Base-by-base conservation (phyloP, 2,888 invertebrate species). In the Neelides folsomi region DNA sequence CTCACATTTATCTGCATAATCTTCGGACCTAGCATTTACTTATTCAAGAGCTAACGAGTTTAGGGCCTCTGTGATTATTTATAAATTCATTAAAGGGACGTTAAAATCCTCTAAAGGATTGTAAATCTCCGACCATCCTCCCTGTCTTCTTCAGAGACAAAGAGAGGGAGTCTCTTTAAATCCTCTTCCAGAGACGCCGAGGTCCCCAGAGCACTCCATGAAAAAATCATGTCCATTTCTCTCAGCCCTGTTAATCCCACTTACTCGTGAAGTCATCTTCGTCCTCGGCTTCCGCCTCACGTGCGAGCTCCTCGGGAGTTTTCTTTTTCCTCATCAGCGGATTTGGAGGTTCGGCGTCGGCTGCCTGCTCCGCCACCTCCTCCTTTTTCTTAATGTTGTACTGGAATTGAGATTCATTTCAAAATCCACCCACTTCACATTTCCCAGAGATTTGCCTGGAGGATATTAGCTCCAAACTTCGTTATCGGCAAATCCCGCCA, bases 371-470 rank as follows among this genome's bases (percentile, higher is more conserved):
- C 41, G 65, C 63, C 66, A 87, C 79, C 72, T 93, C 93, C 71
- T 94, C 93, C 72, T 89, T 90, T 79, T 97, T 97, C 73, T 89
- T 90, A 76, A 98, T 93, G 76, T 95, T 95, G 76, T 97, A 97
- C 94, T 95, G 79, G 12, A 9, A 35, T 27, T 1, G 3, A 27
- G 3, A 27, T 27, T 27, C 27, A 27, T 27, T 7, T 5, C 27
- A 27, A 27, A 27, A 27, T 27, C 27, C 3, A 5, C 27, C 7
- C 27, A 27, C 7, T 27, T 27, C 27, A 27, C 27, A 7, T 27
- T 7, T 27, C 27, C 27, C 27, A 7, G 27, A 27, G 27, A 27
- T 27, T 5, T 7, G 7, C 27, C 7, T 27, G 3, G 27, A 27
- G 27, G 27, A 27, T 27, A 27, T 27, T 27, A 7, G 4, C 7